Conservation (phyloP, 2,113 vertebrate genomes). For the Formicarius rufipectus region DNA sequence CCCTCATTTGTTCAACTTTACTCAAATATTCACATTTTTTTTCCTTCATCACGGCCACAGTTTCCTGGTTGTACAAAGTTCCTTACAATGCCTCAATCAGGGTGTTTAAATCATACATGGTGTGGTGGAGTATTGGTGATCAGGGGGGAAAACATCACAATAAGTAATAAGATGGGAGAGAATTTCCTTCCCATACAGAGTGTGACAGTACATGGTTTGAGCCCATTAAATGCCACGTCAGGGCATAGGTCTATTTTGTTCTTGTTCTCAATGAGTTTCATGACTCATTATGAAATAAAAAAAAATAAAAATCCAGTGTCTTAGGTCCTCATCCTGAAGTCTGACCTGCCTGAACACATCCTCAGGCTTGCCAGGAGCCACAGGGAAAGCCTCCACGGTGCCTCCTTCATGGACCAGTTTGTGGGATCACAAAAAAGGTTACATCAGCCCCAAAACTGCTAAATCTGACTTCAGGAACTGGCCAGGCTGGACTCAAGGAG, state of each 20-base stretch:
- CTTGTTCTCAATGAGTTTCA: background rate
- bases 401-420: background rate
- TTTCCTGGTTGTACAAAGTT: background rate
- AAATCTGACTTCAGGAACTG: background rate
- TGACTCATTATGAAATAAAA: background rate
- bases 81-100: background rate
- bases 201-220: fast-evolving
- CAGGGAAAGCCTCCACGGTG: background rate
- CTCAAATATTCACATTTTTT: background rate
- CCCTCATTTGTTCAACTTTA: background rate
- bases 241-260: background rate
- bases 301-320: background rate
- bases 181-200: background rate
- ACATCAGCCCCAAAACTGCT: background rate
- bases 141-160: background rate
- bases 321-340: background rate
- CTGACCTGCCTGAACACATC: background rate
- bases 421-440: background rate
- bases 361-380: background rate
- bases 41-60: background rate
- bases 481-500: background rate
- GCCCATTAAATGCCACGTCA: background rate
- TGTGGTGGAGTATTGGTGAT: background rate
- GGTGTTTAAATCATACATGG: background rate
- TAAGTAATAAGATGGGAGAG: background rate